Evolutionary conservation across 2,888 invertebrate species (phyloP).

Genomic region (Aporophyla nigra): DNA sequence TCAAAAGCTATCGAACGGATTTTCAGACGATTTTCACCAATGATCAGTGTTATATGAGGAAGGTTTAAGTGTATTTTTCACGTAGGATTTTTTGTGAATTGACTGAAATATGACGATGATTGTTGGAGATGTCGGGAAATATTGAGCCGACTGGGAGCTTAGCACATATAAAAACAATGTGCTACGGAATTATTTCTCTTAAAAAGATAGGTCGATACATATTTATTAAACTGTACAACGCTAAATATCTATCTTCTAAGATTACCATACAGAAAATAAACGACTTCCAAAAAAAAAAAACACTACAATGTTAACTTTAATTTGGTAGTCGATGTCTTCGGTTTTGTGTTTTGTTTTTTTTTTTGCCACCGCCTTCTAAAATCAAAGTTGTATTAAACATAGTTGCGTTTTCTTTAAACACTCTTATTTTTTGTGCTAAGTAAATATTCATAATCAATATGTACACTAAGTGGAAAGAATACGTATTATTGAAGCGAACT

Average conservation of each 20-base stretch:
- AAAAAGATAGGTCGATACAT: background rate
- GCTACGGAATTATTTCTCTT: background rate
- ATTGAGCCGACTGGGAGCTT: background rate
- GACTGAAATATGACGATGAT: background rate
- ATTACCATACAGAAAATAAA: background rate
- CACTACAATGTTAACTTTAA: too few species aligned
- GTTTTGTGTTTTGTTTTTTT: too few species aligned
- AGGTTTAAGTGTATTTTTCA: background rate
- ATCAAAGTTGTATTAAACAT: too few species aligned
- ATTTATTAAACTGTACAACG: background rate
- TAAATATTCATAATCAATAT: too few species aligned
- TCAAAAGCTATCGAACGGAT: background rate
- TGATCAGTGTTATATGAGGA: background rate
- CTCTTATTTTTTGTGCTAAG: too few species aligned
- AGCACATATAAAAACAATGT: too few species aligned
- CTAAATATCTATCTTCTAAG: background rate
- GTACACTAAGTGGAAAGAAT: too few species aligned
- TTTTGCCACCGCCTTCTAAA: too few species aligned
- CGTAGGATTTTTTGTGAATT: background rate
- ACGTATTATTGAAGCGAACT: too few species aligned
- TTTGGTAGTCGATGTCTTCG: too few species aligned
- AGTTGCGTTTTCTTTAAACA: too few species aligned
- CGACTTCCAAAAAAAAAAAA: too few species aligned
- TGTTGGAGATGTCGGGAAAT: background rate
- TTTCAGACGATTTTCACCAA: background rate